Base-by-base conservation (phyloP, 2,888 invertebrate species). In the Cylloceria caligata region DNA sequence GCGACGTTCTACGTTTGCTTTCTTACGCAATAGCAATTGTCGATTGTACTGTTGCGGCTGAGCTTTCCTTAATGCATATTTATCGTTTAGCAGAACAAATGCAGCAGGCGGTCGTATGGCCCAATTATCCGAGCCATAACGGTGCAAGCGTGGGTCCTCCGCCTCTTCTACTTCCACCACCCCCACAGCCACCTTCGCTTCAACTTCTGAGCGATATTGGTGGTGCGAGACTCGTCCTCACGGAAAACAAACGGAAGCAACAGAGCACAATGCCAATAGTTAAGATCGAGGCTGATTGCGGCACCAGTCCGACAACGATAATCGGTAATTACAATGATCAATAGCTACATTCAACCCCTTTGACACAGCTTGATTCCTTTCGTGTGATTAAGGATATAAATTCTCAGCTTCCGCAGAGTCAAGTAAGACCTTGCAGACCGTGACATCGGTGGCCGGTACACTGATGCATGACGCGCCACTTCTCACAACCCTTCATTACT, bases 71-170 rank as follows among this genome's bases (percentile, higher is more conserved):
- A 11, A 62, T 27, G 21, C 60, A 11, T 0, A 19, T 36, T 36
- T 36, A 57, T 55, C 39, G 68, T 81, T 49, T 68, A 92, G 81
- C 93, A 94, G 95, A 95, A 89, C 96, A 96, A 89, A 93, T 96
- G 84, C 96, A 96, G 84, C 96, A 96, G 91, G 94, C 96, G 0
- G 95, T 96, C 57, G 95, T 96, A 21, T 96, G 96, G 96, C 96
- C 96, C 47, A 95, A 96, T 88, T 95, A 96, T 90, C 93, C 94
- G 73, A 94, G 94, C 88, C 90, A 93, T 57, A 90, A 89, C 77
- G 88, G 89, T 76, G 93, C 93, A 71, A 92, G 87, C 82, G 93
- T 93, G 71, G 91, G 94, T 39, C 89, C 93, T 80, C 93, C 93
- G 19, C 89, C 93, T 47, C 92, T 91, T 92, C 94, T 81, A 90